Evolutionary conservation across 2,888 invertebrate genomes (phyloP), one percentile per base, ranked within the genome.

Genomic region (Allygus modestus): DNA sequence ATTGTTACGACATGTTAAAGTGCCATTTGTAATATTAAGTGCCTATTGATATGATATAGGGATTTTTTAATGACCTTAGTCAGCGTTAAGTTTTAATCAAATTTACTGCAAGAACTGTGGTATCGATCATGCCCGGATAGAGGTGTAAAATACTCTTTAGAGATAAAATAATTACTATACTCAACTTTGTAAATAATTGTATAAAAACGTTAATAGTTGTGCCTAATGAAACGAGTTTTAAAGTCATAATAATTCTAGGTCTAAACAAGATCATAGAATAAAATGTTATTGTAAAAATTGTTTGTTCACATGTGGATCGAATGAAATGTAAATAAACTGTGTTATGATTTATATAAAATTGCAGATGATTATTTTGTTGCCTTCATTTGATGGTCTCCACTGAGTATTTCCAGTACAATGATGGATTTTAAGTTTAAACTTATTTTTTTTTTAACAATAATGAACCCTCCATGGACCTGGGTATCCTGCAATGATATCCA

Each of bases 321-420:
- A 46, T 11, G 28, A 37, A 7, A 1, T 77, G 75, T 77, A 77
- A 77, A 77, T 77, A 77, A 46, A 77, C 46, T 77, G 46, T 46
- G 75, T 77, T 77, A 46, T 77, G 41, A 77, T 77, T 77, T 77
- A 77, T 77, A 46, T 51, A 46, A 77, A 28, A 26, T 31, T 58
- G 58, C 12, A 9, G 4, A 37, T 15, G n/a, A n/a, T 51, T n/a
- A 51, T 51, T 51, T 51, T 51, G 11, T n/a, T 51, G 2, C 51
- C 51, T 15, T 37, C n/a, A n/a, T n/a, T n/a, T n/a, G n/a, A n/a
- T n/a, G n/a, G n/a, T n/a, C n/a, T n/a, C n/a, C n/a, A n/a, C n/a
- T n/a, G n/a, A n/a, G n/a, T n/a, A n/a, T n/a, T n/a, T n/a, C n/a
- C n/a, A n/a, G n/a, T n/a, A n/a, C n/a, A n/a, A n/a, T n/a, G n/a